Evolutionary conservation across 2,888 invertebrate genomes (phyloP), one percentile per base, ranked within the genome.

Genomic region (Endotricha flammealis): DNA sequence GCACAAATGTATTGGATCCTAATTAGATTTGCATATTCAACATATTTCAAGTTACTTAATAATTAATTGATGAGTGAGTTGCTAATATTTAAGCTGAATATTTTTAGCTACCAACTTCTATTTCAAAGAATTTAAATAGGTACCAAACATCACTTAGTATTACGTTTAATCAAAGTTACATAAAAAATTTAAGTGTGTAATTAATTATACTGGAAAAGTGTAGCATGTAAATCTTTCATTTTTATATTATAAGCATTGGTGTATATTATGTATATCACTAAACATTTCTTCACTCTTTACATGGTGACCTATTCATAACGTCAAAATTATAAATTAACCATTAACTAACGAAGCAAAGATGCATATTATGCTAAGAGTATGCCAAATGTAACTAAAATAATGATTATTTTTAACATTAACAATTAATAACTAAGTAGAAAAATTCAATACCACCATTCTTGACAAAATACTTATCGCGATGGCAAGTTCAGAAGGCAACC

Each of bases 71-170:
- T 20, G 20, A 20, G 20, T 6, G 6, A 16, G 16, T 16, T 16
- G 16, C 16, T 16, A 32, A 17, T 5, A 33, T 33, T 23, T 33
- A 33, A 33, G 32, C 32, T 27, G 24, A 24, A 33, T 17, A 20
- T 20, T 4, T 20, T 20, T 20, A 9, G 22, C 29, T 23, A n/a
- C n/a, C n/a, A n/a, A 35, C 24, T 16, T 31, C 17, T 31, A 27
- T 12, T 31, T 29, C 13, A 24, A 32, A 4, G 9, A 31, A 29
- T 29, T 32, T 32, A 31, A 44, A 40, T 53, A 48, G 48, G 45
- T 62, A 50, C 50, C 56, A 58, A 60, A 59, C 42, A 56, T 51
- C n/a, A n/a, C n/a, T n/a, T n/a, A n/a, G n/a, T n/a, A n/a, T n/a
- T n/a, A n/a, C n/a, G n/a, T 50, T 47, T 36, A 53, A 53, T 50